Evolutionary conservation across 2,888 invertebrate genomes (phyloP).

Genomic region (Dryocosmus kuriphilus): DNA sequence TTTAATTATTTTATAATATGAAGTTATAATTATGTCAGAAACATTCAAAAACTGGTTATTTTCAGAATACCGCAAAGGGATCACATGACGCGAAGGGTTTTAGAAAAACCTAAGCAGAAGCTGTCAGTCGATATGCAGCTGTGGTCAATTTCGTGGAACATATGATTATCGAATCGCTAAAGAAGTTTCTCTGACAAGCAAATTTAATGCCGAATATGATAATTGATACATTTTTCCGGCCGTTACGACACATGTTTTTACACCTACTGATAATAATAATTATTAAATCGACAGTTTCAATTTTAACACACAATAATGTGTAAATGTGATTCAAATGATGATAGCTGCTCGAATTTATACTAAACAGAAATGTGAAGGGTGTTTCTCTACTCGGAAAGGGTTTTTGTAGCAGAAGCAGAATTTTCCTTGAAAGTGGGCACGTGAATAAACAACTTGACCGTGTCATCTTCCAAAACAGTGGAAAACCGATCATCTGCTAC

Average conservation of each 20-base stretch:
- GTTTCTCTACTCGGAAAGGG: conserved; percentile 34
- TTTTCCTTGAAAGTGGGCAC: conserved; percentile 53
- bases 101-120: conserved; percentile 15
- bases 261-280: neutral
- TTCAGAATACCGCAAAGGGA: neutral
- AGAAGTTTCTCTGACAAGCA: conserved; percentile 55
- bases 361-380: neutral
- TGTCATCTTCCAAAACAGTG: conserved; percentile 33
- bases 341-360: neutral
- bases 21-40: neutral
- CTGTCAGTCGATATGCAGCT: conserved; percentile 43
- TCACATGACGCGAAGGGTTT: neutral
- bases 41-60: neutral
- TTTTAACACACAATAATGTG: neutral
- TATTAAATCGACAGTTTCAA: neutral
- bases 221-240: conserved; percentile 54
- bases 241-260: conserved; percentile 41
- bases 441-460: conserved; percentile 60
- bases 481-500: conserved; percentile 56
- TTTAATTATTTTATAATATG: neutral
- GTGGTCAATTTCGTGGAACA: conserved; percentile 43
- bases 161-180: conserved; percentile 62
- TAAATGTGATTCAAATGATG: conserved; percentile 4
- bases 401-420: conserved; percentile 46
- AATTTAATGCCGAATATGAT: conserved; percentile 40